Conservation (phyloP, 2,888 invertebrate species). For the Tachina lurida region DNA sequence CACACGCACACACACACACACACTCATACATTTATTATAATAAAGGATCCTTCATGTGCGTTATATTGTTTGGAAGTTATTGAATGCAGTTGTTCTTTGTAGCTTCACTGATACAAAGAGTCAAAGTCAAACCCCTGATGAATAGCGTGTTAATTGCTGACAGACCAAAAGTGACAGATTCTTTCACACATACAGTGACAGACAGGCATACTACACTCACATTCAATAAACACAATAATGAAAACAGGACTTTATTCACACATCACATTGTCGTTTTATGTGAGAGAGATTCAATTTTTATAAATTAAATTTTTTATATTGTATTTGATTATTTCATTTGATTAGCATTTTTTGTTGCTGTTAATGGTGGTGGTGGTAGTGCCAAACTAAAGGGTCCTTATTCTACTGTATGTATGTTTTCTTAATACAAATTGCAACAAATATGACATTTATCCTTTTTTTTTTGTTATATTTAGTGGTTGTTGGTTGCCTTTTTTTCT, state of each 20-base stretch:
- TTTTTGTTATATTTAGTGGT: slow-evolving; percentile 68
- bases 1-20: background rate
- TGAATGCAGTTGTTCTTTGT: slow-evolving; percentile 33
- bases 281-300: slow-evolving; percentile 33
- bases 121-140: slow-evolving; percentile 77
- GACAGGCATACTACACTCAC: background rate
- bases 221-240: slow-evolving; percentile 23
- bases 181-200: slow-evolving; percentile 62
- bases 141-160: slow-evolving; percentile 82
- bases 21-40: background rate
- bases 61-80: slow-evolving; percentile 47
- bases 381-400: slow-evolving; percentile 49
- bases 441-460: slow-evolving; percentile 74
- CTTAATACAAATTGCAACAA: slow-evolving; percentile 72
- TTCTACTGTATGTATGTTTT: slow-evolving; percentile 42
- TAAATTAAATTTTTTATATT: background rate
- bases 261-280: slow-evolving; percentile 29
- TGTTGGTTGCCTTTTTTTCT: slow-evolving; percentile 38
- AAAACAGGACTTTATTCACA: slow-evolving; percentile 69
- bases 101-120: slow-evolving; percentile 61
- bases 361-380: slow-evolving; percentile 8
- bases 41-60: slow-evolving; percentile 65
- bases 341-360: slow-evolving; percentile 44
- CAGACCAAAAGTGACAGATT: slow-evolving; percentile 76
- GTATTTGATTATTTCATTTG: slow-evolving; percentile 62